Conservation (phyloP, 2,888 invertebrate genomes). For the Stenotaenia linearis region DNA sequence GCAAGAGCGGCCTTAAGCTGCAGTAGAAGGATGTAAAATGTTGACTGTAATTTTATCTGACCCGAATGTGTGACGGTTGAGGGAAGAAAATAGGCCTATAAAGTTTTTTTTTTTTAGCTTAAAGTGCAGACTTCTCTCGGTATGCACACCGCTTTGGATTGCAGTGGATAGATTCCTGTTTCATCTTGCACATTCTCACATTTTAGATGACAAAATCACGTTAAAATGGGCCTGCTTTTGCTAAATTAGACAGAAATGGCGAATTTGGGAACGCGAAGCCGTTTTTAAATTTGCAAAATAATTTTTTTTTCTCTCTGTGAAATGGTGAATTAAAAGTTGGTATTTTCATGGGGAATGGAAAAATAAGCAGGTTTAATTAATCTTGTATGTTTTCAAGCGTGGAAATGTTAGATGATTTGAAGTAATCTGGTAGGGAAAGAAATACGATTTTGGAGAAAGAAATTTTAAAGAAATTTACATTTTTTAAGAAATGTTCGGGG, state of each 20-base stretch:
- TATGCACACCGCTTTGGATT: neutral
- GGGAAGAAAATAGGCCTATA: constrained; percentile 16
- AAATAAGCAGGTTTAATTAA: neutral
- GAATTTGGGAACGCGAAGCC: neutral
- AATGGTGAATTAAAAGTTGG: neutral
- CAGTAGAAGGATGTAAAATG: neutral
- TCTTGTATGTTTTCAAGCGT: neutral
- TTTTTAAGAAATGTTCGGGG: no score
- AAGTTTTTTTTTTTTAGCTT: neutral
- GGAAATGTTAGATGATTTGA: neutral
- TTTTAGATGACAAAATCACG: neutral
- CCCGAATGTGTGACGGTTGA: constrained; percentile 8
- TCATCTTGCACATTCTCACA: neutral
- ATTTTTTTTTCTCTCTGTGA: neutral
- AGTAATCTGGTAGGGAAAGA: no score
- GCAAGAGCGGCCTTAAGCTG: neutral
- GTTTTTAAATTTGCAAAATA: neutral
- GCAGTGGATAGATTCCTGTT: neutral
- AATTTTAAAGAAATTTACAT: no score
- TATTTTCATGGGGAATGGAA: neutral
- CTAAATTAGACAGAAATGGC: neutral
- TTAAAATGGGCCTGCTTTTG: neutral
- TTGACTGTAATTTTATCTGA: constrained; percentile 26
- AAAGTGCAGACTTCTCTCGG: neutral
- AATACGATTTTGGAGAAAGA: no score